Evolutionary conservation across 2,113 vertebrate species (phyloP).

Genomic region (Hydropotes inermis): DNA sequence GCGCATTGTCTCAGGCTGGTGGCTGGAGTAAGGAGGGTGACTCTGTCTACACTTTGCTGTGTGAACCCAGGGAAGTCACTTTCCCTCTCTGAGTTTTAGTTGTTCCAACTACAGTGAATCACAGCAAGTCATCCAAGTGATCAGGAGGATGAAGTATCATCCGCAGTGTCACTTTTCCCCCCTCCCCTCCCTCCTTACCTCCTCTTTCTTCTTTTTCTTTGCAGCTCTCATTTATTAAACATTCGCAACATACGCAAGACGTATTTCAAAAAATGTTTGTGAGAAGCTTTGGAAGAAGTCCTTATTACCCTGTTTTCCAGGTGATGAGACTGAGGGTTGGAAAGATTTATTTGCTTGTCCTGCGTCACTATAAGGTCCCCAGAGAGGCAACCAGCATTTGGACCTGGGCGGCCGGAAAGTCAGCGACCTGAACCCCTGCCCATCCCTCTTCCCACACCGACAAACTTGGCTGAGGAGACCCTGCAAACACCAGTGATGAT

Average conservation of each 20-base stretch:
- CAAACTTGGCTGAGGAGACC: too few relatives aligned
- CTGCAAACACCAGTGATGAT: rapidly evolving
- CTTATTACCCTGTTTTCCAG: background rate
- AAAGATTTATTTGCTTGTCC: background rate
- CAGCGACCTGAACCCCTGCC: rapidly evolving
- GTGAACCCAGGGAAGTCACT: background rate
- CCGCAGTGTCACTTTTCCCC: rapidly evolving
- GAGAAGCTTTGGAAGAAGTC: background rate
- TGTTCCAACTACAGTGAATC: background rate
- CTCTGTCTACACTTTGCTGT: background rate
- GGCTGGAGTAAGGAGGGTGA: background rate
- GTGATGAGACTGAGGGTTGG: background rate
- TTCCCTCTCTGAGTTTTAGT: background rate
- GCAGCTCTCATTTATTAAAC: background rate
- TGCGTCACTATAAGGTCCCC: background rate
- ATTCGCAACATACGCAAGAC: background rate
- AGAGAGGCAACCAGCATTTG: background rate
- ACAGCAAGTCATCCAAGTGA: background rate
- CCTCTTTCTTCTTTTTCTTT: background rate
- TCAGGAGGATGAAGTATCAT: background rate
- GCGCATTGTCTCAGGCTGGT: background rate
- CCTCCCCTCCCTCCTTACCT: rapidly evolving
- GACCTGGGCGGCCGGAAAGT: background rate
- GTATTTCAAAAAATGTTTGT: background rate
- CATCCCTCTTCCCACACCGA: rapidly evolving